phyloP scores from a whole-genome alignment of 30 jellyfish, hydroid and myxozoan genomes.

The Hydractinia symbiolongicarpus region DNA sequence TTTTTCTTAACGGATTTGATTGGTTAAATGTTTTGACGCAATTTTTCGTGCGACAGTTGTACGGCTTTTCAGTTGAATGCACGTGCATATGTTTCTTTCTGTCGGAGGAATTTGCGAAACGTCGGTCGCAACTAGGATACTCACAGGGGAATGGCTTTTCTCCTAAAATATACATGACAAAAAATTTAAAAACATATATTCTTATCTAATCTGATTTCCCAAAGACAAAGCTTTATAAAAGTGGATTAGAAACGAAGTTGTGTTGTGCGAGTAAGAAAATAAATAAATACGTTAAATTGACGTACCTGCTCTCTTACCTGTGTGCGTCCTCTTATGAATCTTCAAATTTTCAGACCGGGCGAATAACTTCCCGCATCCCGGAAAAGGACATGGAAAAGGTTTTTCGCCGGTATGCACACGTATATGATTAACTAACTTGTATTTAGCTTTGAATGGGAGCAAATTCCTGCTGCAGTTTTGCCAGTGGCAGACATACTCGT shows the following conservation, averaged over 20 bases:
- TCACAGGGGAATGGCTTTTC: conserved; percentile 91
- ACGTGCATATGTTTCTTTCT: conserved; percentile 96
- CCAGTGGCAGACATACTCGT: conserved; percentile 95
- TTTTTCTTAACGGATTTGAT: conserved; percentile 11
- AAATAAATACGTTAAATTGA: not conserved
- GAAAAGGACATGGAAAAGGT: conserved; percentile 90
- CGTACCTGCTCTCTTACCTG: conserved; percentile 64
- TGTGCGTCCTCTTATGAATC: conserved; percentile 85
- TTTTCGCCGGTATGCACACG: conserved; percentile 92
- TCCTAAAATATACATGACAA: conserved; percentile 32
- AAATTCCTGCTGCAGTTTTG: conserved; percentile 90
- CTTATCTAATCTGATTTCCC: no score
- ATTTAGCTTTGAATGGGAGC: conserved; percentile 95
- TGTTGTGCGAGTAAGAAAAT: not conserved
- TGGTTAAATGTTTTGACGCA: conserved; percentile 1
- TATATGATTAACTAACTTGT: conserved; percentile 73
- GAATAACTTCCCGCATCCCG: conserved; percentile 85
- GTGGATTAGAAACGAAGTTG: no score
- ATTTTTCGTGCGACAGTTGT: conserved; percentile 52
- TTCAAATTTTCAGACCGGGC: conserved; percentile 90
- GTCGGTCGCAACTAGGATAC: conserved; percentile 84
- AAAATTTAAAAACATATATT: no score
- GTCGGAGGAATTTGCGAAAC: conserved; percentile 94
- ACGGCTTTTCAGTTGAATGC: conserved; percentile 81
- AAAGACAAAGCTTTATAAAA: no score